Percentiles rank a stretch among this genome's conserved stretches.
Conservation (phyloP, 2,113 vertebrate genomes). For the Macaca mulatta region DNA sequence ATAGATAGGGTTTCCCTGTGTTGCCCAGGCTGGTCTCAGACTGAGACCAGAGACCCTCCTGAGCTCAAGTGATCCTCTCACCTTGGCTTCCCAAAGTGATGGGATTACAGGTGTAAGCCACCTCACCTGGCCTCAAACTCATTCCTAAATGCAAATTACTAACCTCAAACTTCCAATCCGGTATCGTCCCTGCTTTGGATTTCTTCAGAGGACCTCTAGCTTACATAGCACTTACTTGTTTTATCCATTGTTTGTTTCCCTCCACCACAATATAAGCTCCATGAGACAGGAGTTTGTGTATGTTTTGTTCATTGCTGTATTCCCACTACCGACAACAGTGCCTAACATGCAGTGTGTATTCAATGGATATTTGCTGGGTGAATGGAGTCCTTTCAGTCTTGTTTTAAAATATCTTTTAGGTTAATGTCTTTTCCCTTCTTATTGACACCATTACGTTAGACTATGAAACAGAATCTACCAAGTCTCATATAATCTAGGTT, state of each 20-base stretch:
- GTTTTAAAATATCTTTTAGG: neutral
- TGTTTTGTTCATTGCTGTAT: neutral
- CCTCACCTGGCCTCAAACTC: neutral
- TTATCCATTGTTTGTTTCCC: neutral
- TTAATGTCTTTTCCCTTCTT: slow-evolving; percentile 18
- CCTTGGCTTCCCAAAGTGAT: no score
- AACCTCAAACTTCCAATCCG: neutral
- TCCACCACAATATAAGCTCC: neutral
- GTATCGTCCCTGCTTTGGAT: neutral
- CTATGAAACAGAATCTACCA: slow-evolving; percentile 13
- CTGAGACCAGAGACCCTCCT: no score
- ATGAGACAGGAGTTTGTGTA: neutral
- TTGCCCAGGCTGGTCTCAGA: no score
- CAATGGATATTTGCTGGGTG: neutral
- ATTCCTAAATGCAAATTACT: slow-evolving; percentile 2
- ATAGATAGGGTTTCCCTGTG: no score
- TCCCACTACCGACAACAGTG: neutral
- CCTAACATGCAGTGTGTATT: neutral
- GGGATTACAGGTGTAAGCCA: no score
- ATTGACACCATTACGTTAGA: neutral
- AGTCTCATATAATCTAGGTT: neutral
- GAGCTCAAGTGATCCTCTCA: no score
- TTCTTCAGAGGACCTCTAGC: neutral
- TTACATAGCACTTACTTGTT: neutral
- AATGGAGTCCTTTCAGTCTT: neutral